Evolutionary conservation across 2,797 vertebrate genomes (phyloP), one percentile per base, ranked within the genome.

Genomic region (Lutjanus argentimaculatus): DNA sequence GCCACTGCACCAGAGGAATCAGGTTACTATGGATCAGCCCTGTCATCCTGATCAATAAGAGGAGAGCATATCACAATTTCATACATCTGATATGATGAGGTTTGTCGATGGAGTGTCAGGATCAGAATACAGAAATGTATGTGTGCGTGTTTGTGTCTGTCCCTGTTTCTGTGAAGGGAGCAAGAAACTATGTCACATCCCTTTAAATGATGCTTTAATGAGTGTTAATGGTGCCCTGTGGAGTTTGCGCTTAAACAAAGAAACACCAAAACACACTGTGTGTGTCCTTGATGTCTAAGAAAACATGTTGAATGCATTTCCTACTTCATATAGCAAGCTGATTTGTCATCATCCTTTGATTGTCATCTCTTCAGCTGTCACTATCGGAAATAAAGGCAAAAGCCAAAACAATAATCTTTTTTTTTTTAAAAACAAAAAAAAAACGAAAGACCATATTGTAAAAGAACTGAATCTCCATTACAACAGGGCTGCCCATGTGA

Each of bases 1-100:
- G 25, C 67, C 43, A 22, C 68, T 62, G 58, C 6, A 14, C 42
- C 36, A 48, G 21, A 64, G 65, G 77, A 67, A 30, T 87, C 72
- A 4, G 36, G 45, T 90, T 85, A 72, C 87, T 73, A 21, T 40
- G 55, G 51, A 72, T 80, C 22, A 0, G 19, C 69, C 30, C 11
- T 51, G 71, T 84, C 82, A 79, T 51, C 57, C 67, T 51, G 83
- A 90, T 91, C 85, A 48, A 85, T 87, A 72, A 30, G 59, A 25
- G 10, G 21, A 16, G 17, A 70, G 56, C 64, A 65, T 79, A 75
- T 90, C 79, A 74, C 43, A 45, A 7, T 72, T 77, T 79, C 55
- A 14, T 63, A 56, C 45, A 72, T 77, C 56, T 79, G 21, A 82
- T 73, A 82, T 64, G 36, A 78, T 57, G n/a, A 14, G 52, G 22